phyloP scores from a whole-genome alignment of 2,888 invertebrate genomes.

The Troilus luridus region DNA sequence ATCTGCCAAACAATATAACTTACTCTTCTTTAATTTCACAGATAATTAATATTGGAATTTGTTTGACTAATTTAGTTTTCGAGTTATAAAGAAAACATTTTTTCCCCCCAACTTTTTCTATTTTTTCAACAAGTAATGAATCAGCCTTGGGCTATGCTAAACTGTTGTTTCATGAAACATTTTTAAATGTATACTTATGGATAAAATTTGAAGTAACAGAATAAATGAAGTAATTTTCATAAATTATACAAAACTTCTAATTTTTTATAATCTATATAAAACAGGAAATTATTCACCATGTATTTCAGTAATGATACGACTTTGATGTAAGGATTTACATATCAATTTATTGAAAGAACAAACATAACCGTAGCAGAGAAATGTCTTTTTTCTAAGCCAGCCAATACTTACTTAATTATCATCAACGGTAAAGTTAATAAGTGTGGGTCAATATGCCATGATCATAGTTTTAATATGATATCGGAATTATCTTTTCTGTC shows the following conservation, averaged over 20 bases:
- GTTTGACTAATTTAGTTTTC: too few species aligned
- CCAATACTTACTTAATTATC: slow-evolving; percentile 2
- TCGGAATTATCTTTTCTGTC: background rate
- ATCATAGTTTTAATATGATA: slow-evolving; percentile 20
- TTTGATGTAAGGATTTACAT: background rate
- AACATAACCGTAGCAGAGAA: background rate
- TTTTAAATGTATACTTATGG: background rate
- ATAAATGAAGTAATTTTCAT: too few species aligned
- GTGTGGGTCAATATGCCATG: background rate
- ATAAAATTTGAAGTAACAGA: background rate
- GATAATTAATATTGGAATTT: too few species aligned
- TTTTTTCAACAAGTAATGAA: too few species aligned
- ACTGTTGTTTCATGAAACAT: too few species aligned
- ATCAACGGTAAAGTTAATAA: background rate
- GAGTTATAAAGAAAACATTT: too few species aligned
- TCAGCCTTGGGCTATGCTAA: too few species aligned
- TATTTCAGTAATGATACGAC: background rate
- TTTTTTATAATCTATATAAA: background rate
- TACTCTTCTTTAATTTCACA: too few species aligned
- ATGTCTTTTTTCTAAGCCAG: background rate
- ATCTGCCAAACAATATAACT: too few species aligned
- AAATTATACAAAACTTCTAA: too few species aligned
- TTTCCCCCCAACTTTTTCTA: too few species aligned
- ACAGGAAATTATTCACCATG: background rate
- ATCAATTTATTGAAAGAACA: background rate